Percentiles rank a stretch among this genome's conserved stretches.
phyloP scores from a whole-genome alignment of 2,888 invertebrate species.

The Nephrotoma appendiculata region DNA sequence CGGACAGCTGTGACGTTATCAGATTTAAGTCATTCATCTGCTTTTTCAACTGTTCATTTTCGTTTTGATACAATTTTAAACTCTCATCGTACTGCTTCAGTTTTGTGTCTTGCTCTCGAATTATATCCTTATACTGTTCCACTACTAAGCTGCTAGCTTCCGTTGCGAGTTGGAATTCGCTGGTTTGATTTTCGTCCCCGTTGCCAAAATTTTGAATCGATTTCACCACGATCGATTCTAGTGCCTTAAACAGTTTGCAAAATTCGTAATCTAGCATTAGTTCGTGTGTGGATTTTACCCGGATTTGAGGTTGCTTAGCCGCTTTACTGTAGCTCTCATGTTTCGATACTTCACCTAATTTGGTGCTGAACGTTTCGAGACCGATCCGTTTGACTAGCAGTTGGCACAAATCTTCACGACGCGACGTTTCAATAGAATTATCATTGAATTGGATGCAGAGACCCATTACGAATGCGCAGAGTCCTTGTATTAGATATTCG shows the following conservation, averaged over 20 bases:
- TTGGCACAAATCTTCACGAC: conserved; percentile 63
- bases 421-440: conserved; percentile 58
- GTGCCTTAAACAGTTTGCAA: conserved; percentile 73
- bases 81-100: conserved; percentile 31
- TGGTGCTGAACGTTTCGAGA: conserved; percentile 72
- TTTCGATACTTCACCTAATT: conserved; percentile 69
- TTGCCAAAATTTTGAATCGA: conserved; percentile 32
- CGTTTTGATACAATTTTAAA: conserved; percentile 19
- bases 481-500: conserved; percentile 74
- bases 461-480: conserved; percentile 86
- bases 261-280: conserved; percentile 90
- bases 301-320: conserved; percentile 83
- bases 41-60: conserved; percentile 24
- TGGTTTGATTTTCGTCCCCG: conserved; percentile 33
- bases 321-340: conserved; percentile 87
- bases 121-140: conserved; percentile 74
- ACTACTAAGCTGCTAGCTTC: conserved; percentile 28
- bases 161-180: conserved; percentile 33
- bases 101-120: conserved; percentile 74
- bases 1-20: conserved; percentile 60
- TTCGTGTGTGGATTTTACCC: conserved; percentile 58
- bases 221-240: conserved; percentile 48
- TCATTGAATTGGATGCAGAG: conserved; percentile 84
- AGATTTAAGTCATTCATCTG: conserved; percentile 51
- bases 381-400: conserved; percentile 83